Percentiles rank a stretch among this genome's conserved stretches.
These are phyloP conservation scores for Cynopterus brachyotis DNA, from an alignment of 2,113 vertebrate genomes.

Conservation along the genomic window DNA sequence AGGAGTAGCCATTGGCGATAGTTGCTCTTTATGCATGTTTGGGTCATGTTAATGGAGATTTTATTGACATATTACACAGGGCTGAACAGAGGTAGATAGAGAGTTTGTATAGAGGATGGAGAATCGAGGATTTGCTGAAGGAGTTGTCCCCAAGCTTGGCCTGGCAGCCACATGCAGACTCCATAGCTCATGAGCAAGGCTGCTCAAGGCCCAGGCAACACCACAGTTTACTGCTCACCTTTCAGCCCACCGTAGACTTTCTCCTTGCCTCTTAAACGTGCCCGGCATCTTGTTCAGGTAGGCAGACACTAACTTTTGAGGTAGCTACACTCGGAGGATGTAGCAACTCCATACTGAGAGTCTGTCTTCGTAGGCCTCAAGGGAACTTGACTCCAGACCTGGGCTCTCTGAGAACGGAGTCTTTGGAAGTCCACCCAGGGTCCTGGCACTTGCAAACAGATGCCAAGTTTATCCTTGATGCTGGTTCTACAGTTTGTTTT, in stretches of 20 bases:
- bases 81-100: neutral
- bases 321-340: neutral
- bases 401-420: neutral
- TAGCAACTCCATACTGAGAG: too few species aligned
- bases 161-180: neutral
- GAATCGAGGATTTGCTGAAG: neutral
- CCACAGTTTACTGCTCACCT: neutral
- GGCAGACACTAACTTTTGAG: rapidly evolving
- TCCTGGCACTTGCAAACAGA: neutral
- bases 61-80: neutral
- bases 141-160: neutral
- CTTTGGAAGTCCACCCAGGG: neutral
- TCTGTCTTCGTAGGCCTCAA: neutral
- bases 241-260: neutral
- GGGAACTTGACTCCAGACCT: neutral
- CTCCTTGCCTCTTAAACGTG: neutral
- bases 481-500: neutral
- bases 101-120: neutral
- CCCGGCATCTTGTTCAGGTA: neutral
- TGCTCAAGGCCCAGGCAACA: neutral
- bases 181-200: neutral
- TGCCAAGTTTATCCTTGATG: neutral
- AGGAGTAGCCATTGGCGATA: neutral
- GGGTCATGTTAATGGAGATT: rapidly evolving
- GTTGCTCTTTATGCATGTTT: rapidly evolving